A percentile compares a stretch with the other conserved stretches of the same genome.
These are phyloP conservation scores for Drosophila hydei DNA, from an alignment of 1,140 invertebrate species.

Conservation along the genomic window DNA sequence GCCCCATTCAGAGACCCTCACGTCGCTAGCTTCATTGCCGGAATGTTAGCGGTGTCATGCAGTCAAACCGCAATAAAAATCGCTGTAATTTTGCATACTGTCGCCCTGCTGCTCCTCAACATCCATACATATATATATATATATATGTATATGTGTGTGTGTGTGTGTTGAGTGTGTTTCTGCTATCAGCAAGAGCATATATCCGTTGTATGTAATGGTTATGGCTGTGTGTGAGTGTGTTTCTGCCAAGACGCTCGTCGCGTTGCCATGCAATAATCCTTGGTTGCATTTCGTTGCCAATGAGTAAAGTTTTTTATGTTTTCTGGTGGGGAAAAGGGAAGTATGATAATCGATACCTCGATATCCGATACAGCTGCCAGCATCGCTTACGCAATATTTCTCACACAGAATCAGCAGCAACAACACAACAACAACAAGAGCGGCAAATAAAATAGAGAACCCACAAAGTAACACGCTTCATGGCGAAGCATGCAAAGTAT, in stretches of 20 bases:
- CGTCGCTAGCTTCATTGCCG: constrained; percentile 7
- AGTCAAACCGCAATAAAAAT: constrained; percentile 76
- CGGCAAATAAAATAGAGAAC: constrained; percentile 4
- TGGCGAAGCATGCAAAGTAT: constrained; percentile 15
- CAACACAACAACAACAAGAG: constrained; percentile 4
- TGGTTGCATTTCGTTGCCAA: constrained; percentile 20
- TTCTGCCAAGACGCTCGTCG: constrained; percentile 38
- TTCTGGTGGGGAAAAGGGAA: constrained; percentile 3
- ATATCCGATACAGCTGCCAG: constrained; percentile 17
- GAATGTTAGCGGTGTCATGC: constrained; percentile 49
- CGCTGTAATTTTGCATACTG: constrained; percentile 74
- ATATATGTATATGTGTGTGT: constrained; percentile 8
- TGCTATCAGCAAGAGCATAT: constrained; percentile 23
- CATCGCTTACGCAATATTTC: constrained; percentile 28
- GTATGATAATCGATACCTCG: constrained; percentile 47
- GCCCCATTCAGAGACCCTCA: background rate
- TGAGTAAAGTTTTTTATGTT: constrained; percentile 23
- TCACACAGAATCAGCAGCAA: constrained; percentile 2
- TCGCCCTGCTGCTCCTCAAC: constrained; percentile 15
- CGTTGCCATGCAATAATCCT: constrained; percentile 43
- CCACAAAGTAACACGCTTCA: constrained; percentile 10
- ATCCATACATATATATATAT: background rate
- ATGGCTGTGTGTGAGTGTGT: background rate
- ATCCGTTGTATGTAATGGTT: constrained; percentile 25
- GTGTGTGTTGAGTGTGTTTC: constrained; percentile 20